Conservation (phyloP, 2,113 vertebrate genomes). For the Murina feae region DNA sequence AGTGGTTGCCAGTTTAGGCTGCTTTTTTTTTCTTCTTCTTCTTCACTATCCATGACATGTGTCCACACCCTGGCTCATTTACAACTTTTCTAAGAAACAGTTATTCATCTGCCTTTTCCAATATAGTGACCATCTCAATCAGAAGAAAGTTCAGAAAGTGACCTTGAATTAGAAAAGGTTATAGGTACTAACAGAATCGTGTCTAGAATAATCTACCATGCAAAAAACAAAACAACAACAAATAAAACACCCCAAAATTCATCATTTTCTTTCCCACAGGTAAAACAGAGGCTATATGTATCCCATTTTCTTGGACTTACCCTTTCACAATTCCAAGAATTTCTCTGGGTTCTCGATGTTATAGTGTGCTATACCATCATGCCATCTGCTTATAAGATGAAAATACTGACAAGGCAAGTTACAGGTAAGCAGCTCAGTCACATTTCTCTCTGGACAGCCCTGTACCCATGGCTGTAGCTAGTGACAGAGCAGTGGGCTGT, state of each 20-base stretch:
- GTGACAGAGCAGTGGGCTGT: rapidly evolving
- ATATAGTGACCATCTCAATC: not conserved
- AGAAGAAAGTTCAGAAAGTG: not conserved
- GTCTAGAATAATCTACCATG: not conserved
- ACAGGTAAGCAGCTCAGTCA: not conserved
- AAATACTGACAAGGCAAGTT: not conserved
- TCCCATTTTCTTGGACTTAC: not conserved
- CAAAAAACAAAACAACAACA: too few species aligned
- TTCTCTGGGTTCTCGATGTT: not conserved
- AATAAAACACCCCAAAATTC: not conserved
- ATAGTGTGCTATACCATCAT: not conserved
- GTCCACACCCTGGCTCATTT: not conserved
- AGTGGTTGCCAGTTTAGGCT: not conserved
- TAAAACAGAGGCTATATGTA: rapidly evolving
- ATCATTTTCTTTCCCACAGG: not conserved
- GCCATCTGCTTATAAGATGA: not conserved
- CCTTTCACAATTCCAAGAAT: not conserved
- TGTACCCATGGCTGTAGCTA: rapidly evolving
- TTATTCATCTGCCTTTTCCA: not conserved
- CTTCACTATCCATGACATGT: rapidly evolving
- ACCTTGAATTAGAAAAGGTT: not conserved
- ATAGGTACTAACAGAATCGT: not conserved
- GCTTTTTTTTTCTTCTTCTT: not conserved
- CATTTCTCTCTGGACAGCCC: not conserved
- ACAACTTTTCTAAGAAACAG: not conserved